Evolutionary conservation across 92 coral and sea anemone species (phyloP).

Genomic region (Zoanthus sociatus): DNA sequence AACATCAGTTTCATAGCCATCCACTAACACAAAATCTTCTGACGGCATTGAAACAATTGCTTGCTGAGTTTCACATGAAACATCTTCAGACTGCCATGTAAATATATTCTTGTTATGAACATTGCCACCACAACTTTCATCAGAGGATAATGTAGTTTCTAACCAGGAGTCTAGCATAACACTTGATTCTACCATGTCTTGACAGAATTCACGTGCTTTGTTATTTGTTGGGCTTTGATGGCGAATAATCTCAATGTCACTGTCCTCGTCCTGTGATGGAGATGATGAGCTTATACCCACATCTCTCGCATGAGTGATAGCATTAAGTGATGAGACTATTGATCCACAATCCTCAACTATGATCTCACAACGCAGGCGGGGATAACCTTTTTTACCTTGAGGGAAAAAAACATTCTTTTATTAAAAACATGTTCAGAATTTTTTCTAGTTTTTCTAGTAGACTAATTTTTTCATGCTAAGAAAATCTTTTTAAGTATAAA

Average conservation of each 20-base stretch:
- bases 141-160: not conserved
- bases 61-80: conserved; percentile 31
- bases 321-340: not conserved
- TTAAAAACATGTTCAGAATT: not conserved
- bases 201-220: not conserved
- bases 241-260: conserved; percentile 77
- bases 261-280: conserved; percentile 39
- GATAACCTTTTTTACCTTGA: not conserved
- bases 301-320: not conserved
- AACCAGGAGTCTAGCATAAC: conserved; percentile 6
- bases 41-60: not conserved
- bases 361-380: not conserved
- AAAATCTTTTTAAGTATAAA: no score
- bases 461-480: no score
- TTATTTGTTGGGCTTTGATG: not conserved
- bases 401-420: not conserved
- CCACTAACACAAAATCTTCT: conserved; percentile 76
- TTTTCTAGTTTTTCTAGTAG: no score
- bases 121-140: not conserved
- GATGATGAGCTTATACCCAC: conserved; percentile 33
- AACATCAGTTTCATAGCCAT: conserved; percentile 84
- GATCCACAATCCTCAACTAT: not conserved
- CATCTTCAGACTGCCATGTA: conserved; percentile 69
- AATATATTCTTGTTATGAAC: conserved; percentile 34
- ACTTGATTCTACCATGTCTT: not conserved